phyloP scores from a whole-genome alignment of 2,797 vertebrate genomes.

The Cetoscarus ocellatus region DNA sequence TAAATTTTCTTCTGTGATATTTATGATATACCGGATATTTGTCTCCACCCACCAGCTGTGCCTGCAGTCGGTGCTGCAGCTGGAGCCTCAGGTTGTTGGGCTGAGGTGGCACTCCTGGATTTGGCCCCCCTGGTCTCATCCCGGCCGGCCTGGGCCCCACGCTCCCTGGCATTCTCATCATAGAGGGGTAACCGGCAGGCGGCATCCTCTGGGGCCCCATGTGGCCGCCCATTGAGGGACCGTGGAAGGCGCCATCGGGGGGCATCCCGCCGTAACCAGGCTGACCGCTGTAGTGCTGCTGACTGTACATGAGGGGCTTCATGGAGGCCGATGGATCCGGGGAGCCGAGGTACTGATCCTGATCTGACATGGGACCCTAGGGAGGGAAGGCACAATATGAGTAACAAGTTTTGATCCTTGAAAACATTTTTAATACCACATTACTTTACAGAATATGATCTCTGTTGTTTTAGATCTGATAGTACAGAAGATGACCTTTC shows the following conservation, averaged over 20 bases:
- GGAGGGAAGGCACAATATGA: not conserved
- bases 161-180: conserved; percentile 90
- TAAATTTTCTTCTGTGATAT: no score
- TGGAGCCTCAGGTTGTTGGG: conserved; percentile 95
- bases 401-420: not conserved
- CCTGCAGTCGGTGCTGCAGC: conserved; percentile 95
- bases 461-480: no score
- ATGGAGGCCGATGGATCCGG: conserved; percentile 87
- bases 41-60: conserved; percentile 90
- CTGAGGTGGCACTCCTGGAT: conserved; percentile 83
- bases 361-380: conserved; percentile 89
- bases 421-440: no score
- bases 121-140: conserved; percentile 86
- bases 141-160: conserved; percentile 66
- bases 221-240: conserved; percentile 80
- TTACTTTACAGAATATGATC: no score
- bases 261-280: conserved; percentile 86
- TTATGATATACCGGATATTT: no score
- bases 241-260: conserved; percentile 89
- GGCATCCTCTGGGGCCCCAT: conserved; percentile 87
- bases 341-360: conserved; percentile 88
- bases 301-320: conserved; percentile 90
- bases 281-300: conserved; percentile 87
- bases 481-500: no score
- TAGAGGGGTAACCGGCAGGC: conserved; percentile 72